These are phyloP conservation scores for Plutomurus gul DNA, from an alignment of 1,140 invertebrate species.

Conservation along the genomic window DNA sequence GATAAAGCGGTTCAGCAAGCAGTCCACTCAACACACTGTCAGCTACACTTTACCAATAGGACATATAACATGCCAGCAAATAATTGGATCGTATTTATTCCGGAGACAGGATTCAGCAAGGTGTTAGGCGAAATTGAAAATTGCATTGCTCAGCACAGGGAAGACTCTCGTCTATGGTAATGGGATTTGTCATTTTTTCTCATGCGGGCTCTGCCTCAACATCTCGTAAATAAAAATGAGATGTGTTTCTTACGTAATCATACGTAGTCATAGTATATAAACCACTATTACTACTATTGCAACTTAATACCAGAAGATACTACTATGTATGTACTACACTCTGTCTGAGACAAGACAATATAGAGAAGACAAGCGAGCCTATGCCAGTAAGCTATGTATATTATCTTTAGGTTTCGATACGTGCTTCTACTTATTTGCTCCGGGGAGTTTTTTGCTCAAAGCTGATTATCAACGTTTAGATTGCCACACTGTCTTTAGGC, in stretches of 20 bases:
- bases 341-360: no score
- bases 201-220: neutral
- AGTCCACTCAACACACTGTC: conserved; percentile 11
- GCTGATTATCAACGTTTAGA: neutral
- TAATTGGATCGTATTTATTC: conserved; percentile 27
- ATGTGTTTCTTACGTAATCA: no score
- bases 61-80: neutral
- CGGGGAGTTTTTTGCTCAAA: neutral
- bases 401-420: no score
- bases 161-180: neutral
- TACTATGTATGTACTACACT: no score
- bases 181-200: conserved; percentile 29
- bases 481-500: conserved; percentile 15
- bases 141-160: no score
- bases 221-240: conserved; percentile 1
- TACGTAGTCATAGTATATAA: no score
- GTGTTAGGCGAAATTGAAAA: conserved; percentile 26
- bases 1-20: neutral
- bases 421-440: conserved; percentile 20
- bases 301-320: no score
- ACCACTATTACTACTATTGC: no score
- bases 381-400: no score
- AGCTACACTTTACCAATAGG: neutral
- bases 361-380: no score
- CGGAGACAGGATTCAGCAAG: conserved; percentile 6